These are phyloP conservation scores for Melanotaenia parkinsoni DNA, from an alignment of 2,797 vertebrate species.

Conservation along the genomic window DNA sequence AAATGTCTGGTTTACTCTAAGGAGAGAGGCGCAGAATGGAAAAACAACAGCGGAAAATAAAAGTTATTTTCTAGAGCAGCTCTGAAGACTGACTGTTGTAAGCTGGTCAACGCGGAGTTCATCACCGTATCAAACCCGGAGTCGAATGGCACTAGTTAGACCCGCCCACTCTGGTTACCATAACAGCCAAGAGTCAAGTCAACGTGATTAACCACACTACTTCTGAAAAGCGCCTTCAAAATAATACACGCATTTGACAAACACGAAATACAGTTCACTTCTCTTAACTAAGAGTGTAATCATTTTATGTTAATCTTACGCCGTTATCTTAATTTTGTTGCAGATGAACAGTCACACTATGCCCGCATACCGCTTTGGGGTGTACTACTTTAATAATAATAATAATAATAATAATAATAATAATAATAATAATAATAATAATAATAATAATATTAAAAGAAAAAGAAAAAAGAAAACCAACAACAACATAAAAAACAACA, in stretches of 20 bases:
- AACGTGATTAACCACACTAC: fast-evolving
- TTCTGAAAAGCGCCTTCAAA: slow-evolving; percentile 49
- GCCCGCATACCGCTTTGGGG: background rate
- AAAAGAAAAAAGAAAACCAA: too few species aligned
- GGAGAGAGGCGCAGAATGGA: background rate
- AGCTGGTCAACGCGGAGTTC: slow-evolving; percentile 53
- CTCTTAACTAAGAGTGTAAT: background rate
- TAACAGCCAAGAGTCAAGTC: slow-evolving; percentile 42
- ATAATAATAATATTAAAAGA: too few species aligned
- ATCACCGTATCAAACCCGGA: slow-evolving; percentile 52
- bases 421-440: too few species aligned
- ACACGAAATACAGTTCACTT: too few species aligned
- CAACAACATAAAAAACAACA: too few species aligned
- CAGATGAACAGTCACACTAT: background rate
- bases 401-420: too few species aligned
- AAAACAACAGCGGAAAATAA: background rate
- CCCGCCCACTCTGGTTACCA: slow-evolving; percentile 66
- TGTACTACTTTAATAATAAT: too few species aligned
- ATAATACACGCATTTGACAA: slow-evolving; percentile 28
- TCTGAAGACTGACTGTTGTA: slow-evolving; percentile 13
- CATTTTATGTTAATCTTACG: background rate
- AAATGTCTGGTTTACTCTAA: background rate
- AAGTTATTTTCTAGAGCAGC: slow-evolving; percentile 55
- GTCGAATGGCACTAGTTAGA: slow-evolving; percentile 58
- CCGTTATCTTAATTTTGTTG: background rate